These are phyloP conservation scores for Tetrao urogallus DNA, from an alignment of 2,113 vertebrate species.

Conservation along the genomic window DNA sequence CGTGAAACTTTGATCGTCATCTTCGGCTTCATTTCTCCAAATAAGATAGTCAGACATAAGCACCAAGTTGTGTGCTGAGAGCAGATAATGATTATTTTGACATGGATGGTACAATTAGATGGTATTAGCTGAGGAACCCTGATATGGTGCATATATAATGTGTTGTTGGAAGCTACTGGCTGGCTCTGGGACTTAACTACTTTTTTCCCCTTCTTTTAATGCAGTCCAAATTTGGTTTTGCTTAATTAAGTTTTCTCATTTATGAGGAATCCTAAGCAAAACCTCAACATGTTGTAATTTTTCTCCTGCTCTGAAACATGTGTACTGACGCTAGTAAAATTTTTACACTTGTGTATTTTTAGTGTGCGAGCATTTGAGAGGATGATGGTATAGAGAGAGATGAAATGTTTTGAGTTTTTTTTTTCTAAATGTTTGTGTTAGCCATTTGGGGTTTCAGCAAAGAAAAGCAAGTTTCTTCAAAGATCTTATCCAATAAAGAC, in stretches of 20 bases:
- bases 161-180: background rate
- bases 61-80: background rate
- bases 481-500: background rate
- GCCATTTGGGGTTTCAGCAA: background rate
- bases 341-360: conserved; percentile 7
- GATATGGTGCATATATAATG: background rate
- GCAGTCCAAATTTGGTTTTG: background rate
- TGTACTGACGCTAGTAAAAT: conserved; percentile 20
- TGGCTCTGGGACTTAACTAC: background rate
- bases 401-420: background rate
- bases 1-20: background rate
- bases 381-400: background rate
- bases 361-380: background rate
- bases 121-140: background rate
- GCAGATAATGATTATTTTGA: conserved; percentile 4
- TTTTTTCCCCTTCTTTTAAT: background rate
- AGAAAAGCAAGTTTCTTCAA: background rate
- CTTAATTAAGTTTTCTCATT: conserved; percentile 28
- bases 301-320: background rate
- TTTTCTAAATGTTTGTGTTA: background rate
- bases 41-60: background rate
- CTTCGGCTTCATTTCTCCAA: background rate
- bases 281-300: background rate
- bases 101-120: background rate
- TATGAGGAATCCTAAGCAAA: conserved; percentile 4